Base-by-base conservation (phyloP, 2,797 vertebrate genomes). In the Rhabdophis nuchalis region DNA sequence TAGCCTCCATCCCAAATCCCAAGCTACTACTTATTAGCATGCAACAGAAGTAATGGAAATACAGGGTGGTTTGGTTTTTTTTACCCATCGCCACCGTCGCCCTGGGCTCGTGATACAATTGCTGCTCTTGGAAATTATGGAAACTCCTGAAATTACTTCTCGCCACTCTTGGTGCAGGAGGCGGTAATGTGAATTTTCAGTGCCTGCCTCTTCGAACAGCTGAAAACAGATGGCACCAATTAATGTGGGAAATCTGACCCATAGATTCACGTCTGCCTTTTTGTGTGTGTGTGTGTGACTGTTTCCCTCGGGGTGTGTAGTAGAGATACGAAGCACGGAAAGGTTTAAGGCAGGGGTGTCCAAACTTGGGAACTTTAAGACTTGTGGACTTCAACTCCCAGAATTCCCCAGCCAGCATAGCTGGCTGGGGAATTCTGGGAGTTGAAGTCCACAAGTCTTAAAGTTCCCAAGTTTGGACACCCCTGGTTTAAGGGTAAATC, bases 1-100 rank as follows among this genome's bases (percentile, higher is more conserved):
- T 50, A 92, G 16, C 50, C 90, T 60, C 54, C 27, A 57, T 93
- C 0, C 0, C 72, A 95, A 95, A 95, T 95, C 93, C 94, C 86
- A 93, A 36, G 52, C n/a, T 77, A 77, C 10, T n/a, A n/a, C 12
- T 61, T 72, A 72, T 88, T 46, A n/a, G 16, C 94, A 36, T 85
- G 90, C 91, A 52, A 46, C 60, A 92, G 46, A 93, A 93, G 77
- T 8, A 91, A 95, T 96, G 95, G 95, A 96, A 96, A 94, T 36
- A 32, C 14, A 53, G 92, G n/a, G n/a, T n/a, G n/a, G n/a, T n/a
- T n/a, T n/a, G n/a, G n/a, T n/a, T 95, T 94, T 94, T 96, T 96
- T 96, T 53, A 1, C 25, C 95, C 91, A 20, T 50, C 93, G 87
- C 86, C 89, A 95, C 87, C 90, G 91, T 85, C 20, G 12, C 89